phyloP scores from a whole-genome alignment of 1,140 invertebrate species.

The Mactra quadrangularis region DNA sequence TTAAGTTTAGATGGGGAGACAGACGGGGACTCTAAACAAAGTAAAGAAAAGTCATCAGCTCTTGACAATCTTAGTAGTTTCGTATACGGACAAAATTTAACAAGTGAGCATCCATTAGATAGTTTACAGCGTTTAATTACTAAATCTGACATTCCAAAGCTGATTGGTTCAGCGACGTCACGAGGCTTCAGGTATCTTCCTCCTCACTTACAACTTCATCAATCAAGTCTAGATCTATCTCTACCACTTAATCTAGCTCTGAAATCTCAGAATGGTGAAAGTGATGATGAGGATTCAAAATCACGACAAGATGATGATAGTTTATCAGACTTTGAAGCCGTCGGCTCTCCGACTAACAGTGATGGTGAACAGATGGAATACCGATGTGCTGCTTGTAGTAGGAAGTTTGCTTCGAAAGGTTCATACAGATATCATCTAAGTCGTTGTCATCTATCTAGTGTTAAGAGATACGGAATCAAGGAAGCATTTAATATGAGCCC shows the following conservation, averaged over 20 bases:
- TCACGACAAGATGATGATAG: conserved; percentile 59
- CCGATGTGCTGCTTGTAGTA: conserved; percentile 98
- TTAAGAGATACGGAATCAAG: conserved; percentile 88
- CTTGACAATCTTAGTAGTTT: conserved; percentile 80
- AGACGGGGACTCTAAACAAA: conserved; percentile 25
- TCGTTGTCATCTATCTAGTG: conserved; percentile 93
- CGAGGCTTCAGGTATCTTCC: conserved; percentile 58
- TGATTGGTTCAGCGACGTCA: conserved; percentile 52
- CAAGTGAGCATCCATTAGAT: conserved; percentile 89
- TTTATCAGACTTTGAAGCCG: conserved; percentile 69
- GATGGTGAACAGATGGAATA: conserved; percentile 75
- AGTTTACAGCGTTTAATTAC: conserved; percentile 97
- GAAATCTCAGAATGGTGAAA: conserved; percentile 68
- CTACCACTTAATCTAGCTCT: conserved; percentile 75
- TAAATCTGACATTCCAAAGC: conserved; percentile 91
- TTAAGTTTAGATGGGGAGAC: conserved; percentile 69
- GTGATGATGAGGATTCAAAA: conserved; percentile 61
- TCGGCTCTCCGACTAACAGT: conserved; percentile 51
- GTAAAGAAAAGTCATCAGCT: conserved; percentile 70
- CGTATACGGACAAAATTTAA: conserved; percentile 80
- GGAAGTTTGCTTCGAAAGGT: conserved; percentile 97
- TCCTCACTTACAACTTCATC: conserved; percentile 52
- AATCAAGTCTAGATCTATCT: conserved; percentile 53
- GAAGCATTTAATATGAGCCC: conserved; percentile 89
- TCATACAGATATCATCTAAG: conserved; percentile 98